These are phyloP conservation scores for Brienomyrus longianalis DNA, from an alignment of 2,113 vertebrate species.

Conservation along the genomic window DNA sequence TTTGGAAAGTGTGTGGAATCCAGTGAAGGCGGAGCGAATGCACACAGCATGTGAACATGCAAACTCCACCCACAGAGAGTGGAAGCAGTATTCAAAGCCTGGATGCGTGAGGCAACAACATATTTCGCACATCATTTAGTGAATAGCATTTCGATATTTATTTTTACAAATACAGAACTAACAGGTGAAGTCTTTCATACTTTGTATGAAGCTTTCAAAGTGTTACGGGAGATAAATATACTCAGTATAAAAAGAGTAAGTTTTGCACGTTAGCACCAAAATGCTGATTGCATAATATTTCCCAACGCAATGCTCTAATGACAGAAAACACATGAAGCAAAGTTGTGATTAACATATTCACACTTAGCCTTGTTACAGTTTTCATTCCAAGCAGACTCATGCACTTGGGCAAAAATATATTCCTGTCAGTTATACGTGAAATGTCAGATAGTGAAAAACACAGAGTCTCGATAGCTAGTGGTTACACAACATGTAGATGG, in stretches of 20 bases:
- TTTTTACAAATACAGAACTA: background rate
- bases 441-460: background rate
- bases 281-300: background rate
- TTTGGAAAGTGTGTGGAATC: background rate
- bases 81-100: background rate
- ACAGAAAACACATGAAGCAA: background rate
- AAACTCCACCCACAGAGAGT: background rate
- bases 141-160: background rate
- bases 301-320: background rate
- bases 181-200: background rate
- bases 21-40: background rate
- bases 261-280: background rate
- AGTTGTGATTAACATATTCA: conserved; percentile 7
- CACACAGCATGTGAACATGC: background rate
- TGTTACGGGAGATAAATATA: background rate
- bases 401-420: background rate
- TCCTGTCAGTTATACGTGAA: background rate
- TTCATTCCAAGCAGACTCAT: background rate
- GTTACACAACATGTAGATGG: background rate
- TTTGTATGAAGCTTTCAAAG: background rate
- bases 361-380: background rate
- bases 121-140: background rate
- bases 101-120: background rate
- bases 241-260: background rate
- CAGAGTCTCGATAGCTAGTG: background rate